A percentile compares a stretch with the other conserved stretches of the same genome.
These are phyloP conservation scores for Ommatoiulus sabulosus DNA, from an alignment of 2,888 invertebrate genomes.

Conservation along the genomic window DNA sequence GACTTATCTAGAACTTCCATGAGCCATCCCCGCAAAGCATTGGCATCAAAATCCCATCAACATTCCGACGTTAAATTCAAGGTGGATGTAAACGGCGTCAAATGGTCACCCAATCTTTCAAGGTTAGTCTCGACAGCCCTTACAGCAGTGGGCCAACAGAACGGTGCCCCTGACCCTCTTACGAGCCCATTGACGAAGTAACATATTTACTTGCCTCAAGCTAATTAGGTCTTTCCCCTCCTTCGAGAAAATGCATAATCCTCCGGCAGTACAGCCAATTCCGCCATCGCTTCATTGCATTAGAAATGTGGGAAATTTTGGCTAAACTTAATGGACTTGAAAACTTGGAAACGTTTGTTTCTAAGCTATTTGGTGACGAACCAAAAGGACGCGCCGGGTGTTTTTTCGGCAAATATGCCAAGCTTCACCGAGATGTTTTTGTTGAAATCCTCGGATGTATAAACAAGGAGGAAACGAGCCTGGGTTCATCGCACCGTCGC, in stretches of 20 bases:
- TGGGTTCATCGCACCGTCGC: conserved; percentile 32
- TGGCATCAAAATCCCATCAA: neutral
- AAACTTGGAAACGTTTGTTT: too few relatives aligned
- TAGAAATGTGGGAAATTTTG: too few relatives aligned
- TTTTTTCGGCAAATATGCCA: neutral
- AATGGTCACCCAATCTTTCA: neutral
- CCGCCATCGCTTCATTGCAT: too few relatives aligned
- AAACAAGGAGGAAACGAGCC: neutral
- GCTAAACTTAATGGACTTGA: too few relatives aligned
- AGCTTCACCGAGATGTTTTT: neutral
- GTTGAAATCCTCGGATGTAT: neutral
- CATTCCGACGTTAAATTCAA: neutral
- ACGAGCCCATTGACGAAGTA: neutral
- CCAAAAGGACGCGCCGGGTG: too few relatives aligned
- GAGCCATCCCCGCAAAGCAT: neutral
- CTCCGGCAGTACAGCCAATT: neutral
- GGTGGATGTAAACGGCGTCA: neutral
- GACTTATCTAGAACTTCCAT: neutral
- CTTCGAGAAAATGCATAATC: neutral
- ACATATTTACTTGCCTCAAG: neutral
- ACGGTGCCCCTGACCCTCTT: conserved; percentile 10
- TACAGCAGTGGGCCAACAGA: neutral
- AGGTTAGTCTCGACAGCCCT: conserved; percentile 13
- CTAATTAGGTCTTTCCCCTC: neutral
- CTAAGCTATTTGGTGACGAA: too few relatives aligned